Evolutionary conservation across 2,797 vertebrate species (phyloP).

Genomic region (Anas acuta): DNA sequence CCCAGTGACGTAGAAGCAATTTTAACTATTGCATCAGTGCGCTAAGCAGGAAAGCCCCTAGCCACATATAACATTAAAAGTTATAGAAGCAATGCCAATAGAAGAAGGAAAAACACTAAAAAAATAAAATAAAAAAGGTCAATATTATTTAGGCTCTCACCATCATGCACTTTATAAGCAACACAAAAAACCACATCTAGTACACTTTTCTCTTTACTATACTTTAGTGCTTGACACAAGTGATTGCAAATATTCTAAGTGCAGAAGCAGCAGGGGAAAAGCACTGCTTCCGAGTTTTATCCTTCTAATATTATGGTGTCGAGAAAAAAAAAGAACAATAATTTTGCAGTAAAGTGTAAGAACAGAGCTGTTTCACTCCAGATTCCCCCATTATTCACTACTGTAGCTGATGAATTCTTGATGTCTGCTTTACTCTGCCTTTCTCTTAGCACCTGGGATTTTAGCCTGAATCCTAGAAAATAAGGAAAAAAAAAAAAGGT

Average conservation of each 20-base stretch:
- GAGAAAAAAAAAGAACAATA: conserved; percentile 80
- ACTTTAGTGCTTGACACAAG: conserved; percentile 89
- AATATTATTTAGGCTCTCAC: conserved; percentile 90
- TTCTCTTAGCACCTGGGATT: conserved; percentile 97
- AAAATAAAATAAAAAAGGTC: conserved; percentile 77
- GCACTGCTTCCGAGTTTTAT: conserved; percentile 86
- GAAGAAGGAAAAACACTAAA: conserved; percentile 79
- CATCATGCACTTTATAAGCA: conserved; percentile 98
- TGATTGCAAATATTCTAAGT: conserved; percentile 88
- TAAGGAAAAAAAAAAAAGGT: background rate
- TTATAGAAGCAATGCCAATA: conserved; percentile 90
- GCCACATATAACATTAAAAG: conserved; percentile 87
- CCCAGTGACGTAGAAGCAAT: conserved; percentile 90
- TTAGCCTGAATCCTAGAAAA: conserved; percentile 95
- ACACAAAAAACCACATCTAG: conserved; percentile 91
- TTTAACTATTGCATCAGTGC: conserved; percentile 89
- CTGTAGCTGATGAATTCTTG: conserved; percentile 38
- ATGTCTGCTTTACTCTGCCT: conserved; percentile 86
- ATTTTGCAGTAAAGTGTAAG: conserved; percentile 82
- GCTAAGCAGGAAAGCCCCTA: conserved; percentile 82
- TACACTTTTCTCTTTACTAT: conserved; percentile 88
- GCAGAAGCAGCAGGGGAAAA: conserved; percentile 85
- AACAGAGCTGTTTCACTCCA: conserved; percentile 76
- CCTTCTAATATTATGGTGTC: conserved; percentile 85
- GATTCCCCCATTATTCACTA: conserved; percentile 72